Evolutionary conservation across 2,113 vertebrate species (phyloP).

Genomic region (Eublepharis macularius): DNA sequence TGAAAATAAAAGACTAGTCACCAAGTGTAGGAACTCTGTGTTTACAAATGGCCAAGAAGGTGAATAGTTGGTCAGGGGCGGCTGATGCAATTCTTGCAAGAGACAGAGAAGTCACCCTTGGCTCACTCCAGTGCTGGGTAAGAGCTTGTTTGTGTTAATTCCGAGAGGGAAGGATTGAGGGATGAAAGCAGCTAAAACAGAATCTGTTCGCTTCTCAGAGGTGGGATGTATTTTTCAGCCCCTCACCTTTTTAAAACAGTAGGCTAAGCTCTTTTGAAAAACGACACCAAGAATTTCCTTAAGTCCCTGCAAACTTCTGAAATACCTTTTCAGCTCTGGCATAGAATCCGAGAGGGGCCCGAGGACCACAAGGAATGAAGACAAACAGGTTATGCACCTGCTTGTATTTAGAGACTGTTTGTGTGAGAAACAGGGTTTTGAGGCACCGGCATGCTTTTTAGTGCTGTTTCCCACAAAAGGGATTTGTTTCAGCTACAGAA

Average conservation of each 20-base stretch:
- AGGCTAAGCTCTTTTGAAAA: not conserved
- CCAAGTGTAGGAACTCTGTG: not conserved
- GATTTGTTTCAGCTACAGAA: not conserved
- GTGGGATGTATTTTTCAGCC: not conserved
- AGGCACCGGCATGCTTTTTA: not conserved
- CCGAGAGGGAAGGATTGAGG: not conserved
- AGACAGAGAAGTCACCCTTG: not conserved
- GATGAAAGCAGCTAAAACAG: too few relatives aligned
- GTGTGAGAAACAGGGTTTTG: too few relatives aligned
- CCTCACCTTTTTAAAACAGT: not conserved
- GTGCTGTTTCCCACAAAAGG: not conserved
- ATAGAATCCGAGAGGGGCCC: not conserved
- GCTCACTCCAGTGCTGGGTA: not conserved
- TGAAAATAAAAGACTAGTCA: not conserved
- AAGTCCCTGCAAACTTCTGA: not conserved
- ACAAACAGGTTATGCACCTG: not conserved
- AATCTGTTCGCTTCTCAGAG: not conserved
- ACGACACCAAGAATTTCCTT: not conserved
- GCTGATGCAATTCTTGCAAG: slow-evolving; percentile 7
- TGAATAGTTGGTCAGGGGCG: not conserved
- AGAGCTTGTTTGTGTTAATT: not conserved
- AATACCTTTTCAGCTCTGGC: not conserved
- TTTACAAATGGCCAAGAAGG: not conserved
- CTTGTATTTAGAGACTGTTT: not conserved
- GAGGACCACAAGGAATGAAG: too few relatives aligned